Base-by-base conservation (phyloP, 2,113 vertebrate genomes). In the Dolichotis patagonum region DNA sequence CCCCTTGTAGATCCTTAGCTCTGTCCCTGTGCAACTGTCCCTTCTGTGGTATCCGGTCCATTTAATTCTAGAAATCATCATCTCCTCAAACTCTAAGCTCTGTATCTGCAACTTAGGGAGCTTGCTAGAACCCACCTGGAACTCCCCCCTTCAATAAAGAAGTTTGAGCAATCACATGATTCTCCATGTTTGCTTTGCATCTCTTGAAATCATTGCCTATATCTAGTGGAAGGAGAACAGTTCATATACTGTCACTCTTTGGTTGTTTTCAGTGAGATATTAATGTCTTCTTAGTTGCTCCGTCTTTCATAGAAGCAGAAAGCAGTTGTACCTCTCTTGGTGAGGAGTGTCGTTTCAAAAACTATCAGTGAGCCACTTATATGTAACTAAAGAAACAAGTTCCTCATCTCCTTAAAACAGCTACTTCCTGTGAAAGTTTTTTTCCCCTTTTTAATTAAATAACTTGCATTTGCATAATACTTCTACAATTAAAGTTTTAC, bases 401-500 rank as follows among this genome's bases (percentile, higher is more conserved):
- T 90, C 67, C 56, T 83, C 80, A 71, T 81, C 3, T 91, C 69
- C 86, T 97, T 88, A 93, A 88, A 95, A 83, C 6, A 96, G 67
- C 46, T 85, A 95, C 90, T 97, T 97, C 87, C 92, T 92, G 58
- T 96, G 73, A 95, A 97, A 71, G 7, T 12, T 85, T 83, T 14
- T 77, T 46, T 5, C 14, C 52, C 35, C 41, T 93, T 97, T 96
- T 94, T 89, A 97, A 97, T 96, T 91, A 95, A 97, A 90, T 97
- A 97, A 95, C 77, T 97, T 94, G 46, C 85, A 92, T 96, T 98
- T 97, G 95, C 60, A 96, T 97, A 98, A 97, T 95, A 94, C 84
- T 96, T 96, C 90, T 82, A 96, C 90, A 96, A 92, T 97, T 97
- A 97, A 97, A 97, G 94, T 96, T 97, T 97, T 58, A 54, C 92